These are phyloP conservation scores for Scortum barcoo DNA, from an alignment of 2,113 vertebrate genomes.

Conservation along the genomic window DNA sequence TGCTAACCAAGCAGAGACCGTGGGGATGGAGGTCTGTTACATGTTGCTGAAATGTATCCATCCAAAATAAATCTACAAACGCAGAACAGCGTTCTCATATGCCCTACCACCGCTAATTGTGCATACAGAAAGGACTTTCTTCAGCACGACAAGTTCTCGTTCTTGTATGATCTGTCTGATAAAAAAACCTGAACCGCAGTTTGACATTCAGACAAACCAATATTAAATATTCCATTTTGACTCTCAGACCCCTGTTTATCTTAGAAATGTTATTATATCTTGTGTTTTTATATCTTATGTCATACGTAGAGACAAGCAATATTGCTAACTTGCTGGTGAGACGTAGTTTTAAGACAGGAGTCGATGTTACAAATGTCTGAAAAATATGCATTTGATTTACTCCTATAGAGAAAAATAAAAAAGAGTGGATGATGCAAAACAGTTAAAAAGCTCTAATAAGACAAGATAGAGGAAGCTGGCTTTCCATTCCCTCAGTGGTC, in stretches of 20 bases:
- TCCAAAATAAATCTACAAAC: not conserved
- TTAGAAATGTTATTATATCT: not conserved
- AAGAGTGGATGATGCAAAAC: not conserved
- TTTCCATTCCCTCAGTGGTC: not conserved
- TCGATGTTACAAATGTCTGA: not conserved
- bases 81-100: not conserved
- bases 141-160: not conserved
- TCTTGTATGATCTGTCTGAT: not conserved
- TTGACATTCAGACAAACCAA: not conserved
- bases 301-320: not conserved
- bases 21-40: constrained; percentile 2
- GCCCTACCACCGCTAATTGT: not conserved
- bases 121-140: not conserved
- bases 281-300: not conserved
- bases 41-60: not conserved
- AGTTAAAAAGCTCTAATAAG: not conserved
- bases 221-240: not conserved
- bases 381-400: not conserved
- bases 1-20: constrained; percentile 27
- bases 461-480: constrained; percentile 1
- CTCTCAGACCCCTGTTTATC: not conserved
- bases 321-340: not conserved
- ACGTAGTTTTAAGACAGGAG: not conserved
- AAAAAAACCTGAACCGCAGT: not conserved
- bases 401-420: too few relatives aligned